phyloP scores from a whole-genome alignment of 2,113 vertebrate genomes.

The Tetrao urogallus region DNA sequence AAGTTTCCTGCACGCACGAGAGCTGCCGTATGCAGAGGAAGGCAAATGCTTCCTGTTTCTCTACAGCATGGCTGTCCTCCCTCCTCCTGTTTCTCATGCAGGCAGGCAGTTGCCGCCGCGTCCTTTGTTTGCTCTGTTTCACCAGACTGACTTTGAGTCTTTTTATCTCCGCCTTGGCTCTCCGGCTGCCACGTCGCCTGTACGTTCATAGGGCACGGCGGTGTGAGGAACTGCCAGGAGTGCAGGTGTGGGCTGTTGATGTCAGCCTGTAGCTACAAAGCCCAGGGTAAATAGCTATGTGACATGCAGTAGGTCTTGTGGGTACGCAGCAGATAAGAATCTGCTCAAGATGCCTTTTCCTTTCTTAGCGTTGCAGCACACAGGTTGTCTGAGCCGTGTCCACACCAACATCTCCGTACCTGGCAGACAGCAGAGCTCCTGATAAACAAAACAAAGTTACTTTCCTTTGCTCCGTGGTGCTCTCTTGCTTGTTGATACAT shows the following conservation, averaged over 20 bases:
- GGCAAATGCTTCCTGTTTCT: slow-evolving; percentile 36
- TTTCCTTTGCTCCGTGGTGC: background rate
- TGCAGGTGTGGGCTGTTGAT: background rate
- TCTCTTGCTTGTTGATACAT: fast-evolving
- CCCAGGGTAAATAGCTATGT: fast-evolving
- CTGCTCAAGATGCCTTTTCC: background rate
- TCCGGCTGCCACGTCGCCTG: background rate
- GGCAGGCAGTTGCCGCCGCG: background rate
- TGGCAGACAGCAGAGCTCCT: background rate
- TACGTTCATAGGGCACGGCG: background rate
- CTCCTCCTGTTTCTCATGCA: background rate
- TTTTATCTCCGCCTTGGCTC: background rate
- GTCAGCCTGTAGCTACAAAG: background rate
- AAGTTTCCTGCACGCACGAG: background rate
- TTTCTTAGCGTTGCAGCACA: background rate
- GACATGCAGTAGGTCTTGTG: background rate
- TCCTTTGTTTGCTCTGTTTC: slow-evolving; percentile 61
- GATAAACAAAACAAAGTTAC: background rate
- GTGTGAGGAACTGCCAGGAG: background rate
- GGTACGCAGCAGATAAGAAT: background rate
- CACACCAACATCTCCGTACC: background rate
- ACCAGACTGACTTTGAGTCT: background rate
- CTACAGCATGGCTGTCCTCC: background rate
- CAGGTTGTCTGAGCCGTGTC: background rate
- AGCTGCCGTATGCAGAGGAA: background rate